A percentile compares a stretch with the other conserved stretches of the same genome.
Evolutionary conservation across 2,113 vertebrate genomes (phyloP).

Genomic region (Octodon degus): DNA sequence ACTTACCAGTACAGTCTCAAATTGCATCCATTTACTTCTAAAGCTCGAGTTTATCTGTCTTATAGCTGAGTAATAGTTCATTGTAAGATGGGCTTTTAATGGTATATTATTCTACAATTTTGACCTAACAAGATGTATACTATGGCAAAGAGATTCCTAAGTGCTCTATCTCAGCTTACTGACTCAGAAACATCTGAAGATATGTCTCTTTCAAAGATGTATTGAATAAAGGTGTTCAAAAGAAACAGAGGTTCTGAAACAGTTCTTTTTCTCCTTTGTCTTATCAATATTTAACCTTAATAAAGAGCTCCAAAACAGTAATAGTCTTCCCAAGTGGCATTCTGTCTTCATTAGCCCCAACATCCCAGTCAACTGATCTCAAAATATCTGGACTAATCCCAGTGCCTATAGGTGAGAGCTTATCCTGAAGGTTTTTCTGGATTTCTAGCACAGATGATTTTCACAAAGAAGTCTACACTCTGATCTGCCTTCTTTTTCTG

Average conservation of each 20-base stretch:
- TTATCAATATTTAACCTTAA: not conserved
- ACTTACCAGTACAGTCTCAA: too few relatives aligned
- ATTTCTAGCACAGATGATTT: not conserved
- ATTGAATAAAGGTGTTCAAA: too few relatives aligned
- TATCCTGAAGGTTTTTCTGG: not conserved
- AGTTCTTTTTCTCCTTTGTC: not conserved
- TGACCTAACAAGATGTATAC: not conserved
- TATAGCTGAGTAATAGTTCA: too few relatives aligned
- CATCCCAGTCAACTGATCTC: too few relatives aligned
- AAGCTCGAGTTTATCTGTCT: too few relatives aligned
- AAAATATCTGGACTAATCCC: not conserved
- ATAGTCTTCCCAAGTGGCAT: not conserved
- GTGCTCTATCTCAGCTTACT: not conserved
- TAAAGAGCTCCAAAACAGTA: not conserved
- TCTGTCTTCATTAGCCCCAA: not conserved
- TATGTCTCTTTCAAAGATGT: not conserved
- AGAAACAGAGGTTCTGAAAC: not conserved
- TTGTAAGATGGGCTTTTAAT: not conserved
- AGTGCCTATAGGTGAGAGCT: not conserved
- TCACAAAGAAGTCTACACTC: not conserved
- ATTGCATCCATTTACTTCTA: too few relatives aligned
- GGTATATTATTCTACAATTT: not conserved
- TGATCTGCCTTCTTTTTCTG: not conserved
- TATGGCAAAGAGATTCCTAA: not conserved
- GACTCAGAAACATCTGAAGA: not conserved